Percentiles rank a stretch among this genome's conserved stretches.
Evolutionary conservation across 2,797 vertebrate genomes (phyloP).

Genomic region (Setipinna tenuifilis): DNA sequence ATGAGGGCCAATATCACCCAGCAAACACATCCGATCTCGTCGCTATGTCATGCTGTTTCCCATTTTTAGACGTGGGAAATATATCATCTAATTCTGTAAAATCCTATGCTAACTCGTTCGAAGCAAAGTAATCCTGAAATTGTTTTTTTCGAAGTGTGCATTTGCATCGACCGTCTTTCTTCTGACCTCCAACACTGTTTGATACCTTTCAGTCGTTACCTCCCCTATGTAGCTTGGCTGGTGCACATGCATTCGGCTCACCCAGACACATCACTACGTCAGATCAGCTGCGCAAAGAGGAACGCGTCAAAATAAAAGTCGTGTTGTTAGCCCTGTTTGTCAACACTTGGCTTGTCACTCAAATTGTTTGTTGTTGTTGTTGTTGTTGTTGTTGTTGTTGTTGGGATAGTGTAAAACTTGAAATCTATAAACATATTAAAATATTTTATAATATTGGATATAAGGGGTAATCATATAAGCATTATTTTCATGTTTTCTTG

Average conservation of each 20-base stretch:
- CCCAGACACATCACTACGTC: not conserved
- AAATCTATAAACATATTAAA: too few relatives aligned
- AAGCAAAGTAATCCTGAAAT: not conserved
- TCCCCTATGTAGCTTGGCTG: slow-evolving; percentile 3
- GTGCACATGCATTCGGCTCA: slow-evolving; percentile 1
- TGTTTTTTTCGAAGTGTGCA: not conserved
- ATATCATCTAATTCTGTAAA: not conserved
- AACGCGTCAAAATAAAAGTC: slow-evolving; percentile 18
- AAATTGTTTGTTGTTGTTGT: too few relatives aligned
- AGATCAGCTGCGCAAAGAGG: not conserved
- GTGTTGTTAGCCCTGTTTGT: not conserved
- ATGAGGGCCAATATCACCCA: not conserved
- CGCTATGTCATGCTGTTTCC: not conserved
- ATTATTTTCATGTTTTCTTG: too few relatives aligned
- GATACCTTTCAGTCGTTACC: not conserved
- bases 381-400: too few relatives aligned
- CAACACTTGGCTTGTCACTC: not conserved
- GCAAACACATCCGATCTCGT: not conserved
- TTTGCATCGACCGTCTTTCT: not conserved
- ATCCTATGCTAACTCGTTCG: not conserved
- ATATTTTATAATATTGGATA: too few relatives aligned
- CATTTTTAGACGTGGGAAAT: not conserved
- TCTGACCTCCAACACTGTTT: slow-evolving; percentile 16
- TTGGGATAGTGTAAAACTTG: too few relatives aligned
- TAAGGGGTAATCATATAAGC: too few relatives aligned